Evolutionary conservation across 2,113 vertebrate species (phyloP).

Genomic region (Scophthalmus maximus): DNA sequence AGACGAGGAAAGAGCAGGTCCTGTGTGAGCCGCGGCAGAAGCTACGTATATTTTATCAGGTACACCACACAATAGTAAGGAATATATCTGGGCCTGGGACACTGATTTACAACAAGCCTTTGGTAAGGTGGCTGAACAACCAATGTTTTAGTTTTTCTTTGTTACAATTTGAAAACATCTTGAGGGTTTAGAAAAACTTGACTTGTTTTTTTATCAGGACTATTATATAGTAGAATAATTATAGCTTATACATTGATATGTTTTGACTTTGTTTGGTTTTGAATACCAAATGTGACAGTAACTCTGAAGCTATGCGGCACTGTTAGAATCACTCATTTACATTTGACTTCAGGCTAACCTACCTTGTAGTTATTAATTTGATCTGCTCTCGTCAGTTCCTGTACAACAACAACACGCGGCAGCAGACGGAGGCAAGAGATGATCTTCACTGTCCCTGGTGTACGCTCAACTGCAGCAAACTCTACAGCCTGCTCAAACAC

Average conservation of each 20-base stretch:
- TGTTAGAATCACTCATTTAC: slow-evolving; percentile 8
- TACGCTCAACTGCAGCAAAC: slow-evolving; percentile 95
- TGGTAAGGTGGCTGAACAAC: slow-evolving; percentile 10
- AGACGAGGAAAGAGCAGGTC: slow-evolving; percentile 92
- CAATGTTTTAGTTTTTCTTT: background rate
- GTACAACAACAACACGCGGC: slow-evolving; percentile 97
- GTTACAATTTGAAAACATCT: too few species aligned
- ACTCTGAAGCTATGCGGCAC: background rate
- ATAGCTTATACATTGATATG: background rate
- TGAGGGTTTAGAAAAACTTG: background rate
- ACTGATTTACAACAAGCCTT: slow-evolving; percentile 1
- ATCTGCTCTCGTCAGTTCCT: slow-evolving; percentile 86
- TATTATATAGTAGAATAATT: background rate
- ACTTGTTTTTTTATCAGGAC: background rate
- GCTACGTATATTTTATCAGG: slow-evolving; percentile 99
- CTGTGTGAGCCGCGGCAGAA: slow-evolving; percentile 94
- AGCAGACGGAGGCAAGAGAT: slow-evolving; percentile 96
- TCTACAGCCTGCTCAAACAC: slow-evolving; percentile 98
- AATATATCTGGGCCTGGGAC: background rate
- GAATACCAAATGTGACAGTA: slow-evolving; percentile 9
- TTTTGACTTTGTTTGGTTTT: background rate
- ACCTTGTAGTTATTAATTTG: slow-evolving; percentile 11
- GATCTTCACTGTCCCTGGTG: slow-evolving; percentile 99
- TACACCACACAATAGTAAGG: slow-evolving; percentile 58
- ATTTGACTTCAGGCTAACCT: too few species aligned